Base-by-base conservation (phyloP, 1,140 invertebrate genomes). In the Drosophila sulfurigaster region DNA sequence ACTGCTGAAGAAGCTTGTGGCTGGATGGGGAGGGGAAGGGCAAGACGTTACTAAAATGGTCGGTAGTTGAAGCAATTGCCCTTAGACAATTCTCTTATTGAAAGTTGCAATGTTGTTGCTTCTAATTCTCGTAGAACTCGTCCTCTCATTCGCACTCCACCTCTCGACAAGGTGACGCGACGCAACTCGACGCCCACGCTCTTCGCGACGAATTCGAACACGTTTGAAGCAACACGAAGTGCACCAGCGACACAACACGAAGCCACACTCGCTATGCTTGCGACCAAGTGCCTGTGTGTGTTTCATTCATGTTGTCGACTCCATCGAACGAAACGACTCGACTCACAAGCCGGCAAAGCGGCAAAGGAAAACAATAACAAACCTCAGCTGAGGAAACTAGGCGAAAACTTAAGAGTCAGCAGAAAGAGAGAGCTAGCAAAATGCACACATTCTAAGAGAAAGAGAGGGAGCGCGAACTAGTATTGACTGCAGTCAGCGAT, bases 331-430 rank as follows among this genome's bases (percentile, higher is more conserved):
- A 13, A n/a, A 43, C 66, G 64, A 38, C 35, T 38, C 35, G 35
- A 38, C 6, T 38, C 35, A 38, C 75, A 77, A 89, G 64, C 83
- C 83, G 83, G 83, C 83, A 88, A 83, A 83, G 45, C 57, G 66
- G 56, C 59, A 70, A 88, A 83, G 73, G 82, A 87, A 87, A 87
- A 87, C 83, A 87, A 87, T 87, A 87, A 87, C 85, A 87, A 87
- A 87, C 72, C 82, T 75, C 83, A 87, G 83, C 83, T 87, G 83
- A 79, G 85, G 69, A 83, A 82, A 76, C 51, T 51, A 59, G 66
- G 54, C 65, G 66, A 76, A 79, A 52, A 49, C 82, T 74, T 88
- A 82, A 87, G 83, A 88, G 82, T 56, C 25, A 62, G 60, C 48
- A 48, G 7, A 64, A 66, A 82, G 54, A 74, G 60, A 46, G 20